Base-by-base conservation (phyloP, 1,140 invertebrate species). In the Zaprionus nigranus region DNA sequence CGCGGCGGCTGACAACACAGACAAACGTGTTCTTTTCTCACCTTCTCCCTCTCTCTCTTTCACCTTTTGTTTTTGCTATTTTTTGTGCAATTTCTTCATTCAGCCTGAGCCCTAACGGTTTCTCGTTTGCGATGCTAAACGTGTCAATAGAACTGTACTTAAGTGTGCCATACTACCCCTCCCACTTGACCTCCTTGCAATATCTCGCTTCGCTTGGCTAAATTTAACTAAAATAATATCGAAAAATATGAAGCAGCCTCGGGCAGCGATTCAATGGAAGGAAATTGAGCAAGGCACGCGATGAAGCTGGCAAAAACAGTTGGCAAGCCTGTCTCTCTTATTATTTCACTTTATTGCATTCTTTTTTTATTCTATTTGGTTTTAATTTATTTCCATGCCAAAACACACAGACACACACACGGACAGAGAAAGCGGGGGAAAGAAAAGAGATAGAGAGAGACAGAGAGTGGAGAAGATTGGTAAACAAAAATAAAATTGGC, bases 141-240 rank as follows among this genome's bases (percentile, higher is more conserved):
- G 65, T 75, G 72, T 51, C 66, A 75, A 75, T 75, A 75, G 72
- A 62, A 51, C 24, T 51, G n/a, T 38, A 40, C 57, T 61, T 74
- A 68, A 67, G 26, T 43, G 49, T 53, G 17, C 34, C 34, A 9
- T 7, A 46, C 7, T 2, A 4, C 36, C 60, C 36, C 60, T 24
- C 34, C 26, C 24, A 28, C 30, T 34, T 34, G 30, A 34, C n/a
- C n/a, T 13, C 5, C 15, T 11, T 56, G 11, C 9, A n/a, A 56
- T 12, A 40, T 51, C 22, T 49, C 22, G 9, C 17, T 24, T 9
- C 7, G 12, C 22, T 36, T 46, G 15, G 13, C 12, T 9, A 30
- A 57, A 43, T 57, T 51, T 38, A 13, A 54, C 46, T 53, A 53
- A 46, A 60, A 65, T 20, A 60, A 68, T 49, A 34, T 34, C 30